Evolutionary conservation across 2,797 vertebrate species (phyloP).

Genomic region (Characodon lateralis): DNA sequence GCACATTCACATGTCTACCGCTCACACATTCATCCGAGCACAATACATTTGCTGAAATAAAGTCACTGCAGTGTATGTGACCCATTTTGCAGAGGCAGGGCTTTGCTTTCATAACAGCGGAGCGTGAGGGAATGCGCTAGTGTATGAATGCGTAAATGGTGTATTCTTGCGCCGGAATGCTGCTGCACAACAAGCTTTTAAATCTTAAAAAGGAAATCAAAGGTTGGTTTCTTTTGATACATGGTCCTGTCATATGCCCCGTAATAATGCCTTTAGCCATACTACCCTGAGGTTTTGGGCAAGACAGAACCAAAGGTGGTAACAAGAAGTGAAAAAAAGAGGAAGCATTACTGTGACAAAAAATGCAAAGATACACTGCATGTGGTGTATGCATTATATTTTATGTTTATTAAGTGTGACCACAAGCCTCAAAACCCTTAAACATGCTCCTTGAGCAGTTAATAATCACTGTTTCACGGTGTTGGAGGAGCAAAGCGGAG

Average conservation of each 20-base stretch:
- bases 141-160: slow-evolving; percentile 57
- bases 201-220: slow-evolving; percentile 76
- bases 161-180: slow-evolving; percentile 54
- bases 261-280: slow-evolving; percentile 63
- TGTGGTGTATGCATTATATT: slow-evolving; percentile 50
- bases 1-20: slow-evolving; percentile 64
- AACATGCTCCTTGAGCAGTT: slow-evolving; percentile 64
- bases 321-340: slow-evolving; percentile 38
- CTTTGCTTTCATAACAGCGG: slow-evolving; percentile 76
- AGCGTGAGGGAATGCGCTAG: slow-evolving; percentile 44
- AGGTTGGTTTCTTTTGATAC: slow-evolving; percentile 72
- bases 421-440: slow-evolving; percentile 57
- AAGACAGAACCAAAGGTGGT: slow-evolving; percentile 32
- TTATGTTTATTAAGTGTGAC: slow-evolving; percentile 61
- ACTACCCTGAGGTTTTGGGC: slow-evolving; percentile 23
- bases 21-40: slow-evolving; percentile 55
- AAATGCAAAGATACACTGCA: slow-evolving; percentile 11
- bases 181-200: slow-evolving; percentile 64
- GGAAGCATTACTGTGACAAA: slow-evolving; percentile 42
- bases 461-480: slow-evolving; percentile 73
- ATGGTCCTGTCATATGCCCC: slow-evolving; percentile 59
- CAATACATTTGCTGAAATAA: slow-evolving; percentile 74
- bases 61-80: slow-evolving; percentile 75
- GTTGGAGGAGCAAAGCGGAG: slow-evolving; percentile 57
- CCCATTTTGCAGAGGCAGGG: slow-evolving; percentile 77